These are phyloP conservation scores for Megalurothrips usitatus DNA, from an alignment of 2,888 invertebrate species.

Conservation along the genomic window DNA sequence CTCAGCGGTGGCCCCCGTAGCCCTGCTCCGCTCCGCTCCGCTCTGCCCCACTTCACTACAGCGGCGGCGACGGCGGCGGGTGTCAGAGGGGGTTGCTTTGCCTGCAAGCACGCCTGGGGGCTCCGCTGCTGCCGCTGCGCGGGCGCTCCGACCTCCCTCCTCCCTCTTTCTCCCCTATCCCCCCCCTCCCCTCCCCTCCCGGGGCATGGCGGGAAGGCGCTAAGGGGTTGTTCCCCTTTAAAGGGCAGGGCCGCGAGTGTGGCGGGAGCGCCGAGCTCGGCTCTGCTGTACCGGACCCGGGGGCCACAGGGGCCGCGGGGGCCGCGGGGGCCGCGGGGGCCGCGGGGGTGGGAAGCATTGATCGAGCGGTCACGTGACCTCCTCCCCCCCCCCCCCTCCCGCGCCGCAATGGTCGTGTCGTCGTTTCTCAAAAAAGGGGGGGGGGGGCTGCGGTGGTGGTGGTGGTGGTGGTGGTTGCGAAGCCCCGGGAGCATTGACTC, in stretches of 20 bases:
- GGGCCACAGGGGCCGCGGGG: conserved; percentile 33
- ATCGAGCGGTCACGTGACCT: conserved; percentile 19
- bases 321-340: conserved; percentile 30
- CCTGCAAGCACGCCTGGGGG: background rate
- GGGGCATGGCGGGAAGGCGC: background rate
- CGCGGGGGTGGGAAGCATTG: background rate
- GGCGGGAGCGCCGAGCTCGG: background rate
- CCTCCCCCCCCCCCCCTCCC: background rate
- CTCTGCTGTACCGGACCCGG: background rate
- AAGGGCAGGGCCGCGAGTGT: background rate
- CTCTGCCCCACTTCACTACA: background rate
- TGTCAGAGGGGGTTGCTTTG: no score
- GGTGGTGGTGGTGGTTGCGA: no score
- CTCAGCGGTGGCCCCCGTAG: background rate
- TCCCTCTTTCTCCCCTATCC: background rate
- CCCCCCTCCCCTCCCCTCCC: background rate
- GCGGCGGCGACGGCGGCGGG: background rate
- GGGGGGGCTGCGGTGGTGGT: no score
- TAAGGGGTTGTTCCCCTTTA: conserved; percentile 3
- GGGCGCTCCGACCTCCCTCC: no score
- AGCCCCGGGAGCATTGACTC: background rate
- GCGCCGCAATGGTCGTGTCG: background rate
- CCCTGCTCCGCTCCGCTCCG: background rate
- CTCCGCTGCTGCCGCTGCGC: no score
- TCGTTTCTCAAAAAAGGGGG: background rate